These are phyloP conservation scores for Oryzias javanicus DNA, from an alignment of 2,113 vertebrate genomes.

Conservation along the genomic window DNA sequence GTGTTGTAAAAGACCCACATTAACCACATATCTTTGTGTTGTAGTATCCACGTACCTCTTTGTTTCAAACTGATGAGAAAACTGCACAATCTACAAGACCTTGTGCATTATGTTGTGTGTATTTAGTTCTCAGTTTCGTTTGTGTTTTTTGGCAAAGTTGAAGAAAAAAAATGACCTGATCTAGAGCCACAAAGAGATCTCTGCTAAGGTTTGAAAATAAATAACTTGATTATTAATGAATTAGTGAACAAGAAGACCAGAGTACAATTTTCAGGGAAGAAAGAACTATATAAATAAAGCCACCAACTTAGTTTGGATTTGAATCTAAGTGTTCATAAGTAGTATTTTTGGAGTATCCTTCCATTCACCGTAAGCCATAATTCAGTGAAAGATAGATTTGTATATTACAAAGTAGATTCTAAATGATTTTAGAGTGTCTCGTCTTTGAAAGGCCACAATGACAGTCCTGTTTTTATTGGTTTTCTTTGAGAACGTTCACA, in stretches of 20 bases:
- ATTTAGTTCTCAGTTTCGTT: not conserved
- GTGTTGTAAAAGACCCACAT: slow-evolving; percentile 27
- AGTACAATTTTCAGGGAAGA: slow-evolving; percentile 9
- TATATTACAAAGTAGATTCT: slow-evolving; percentile 54
- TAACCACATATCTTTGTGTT: slow-evolving; percentile 14
- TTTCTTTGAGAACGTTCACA: slow-evolving; percentile 72
- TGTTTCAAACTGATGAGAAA: slow-evolving; percentile 42
- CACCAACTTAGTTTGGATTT: slow-evolving; percentile 38
- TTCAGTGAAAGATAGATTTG: slow-evolving; percentile 43
- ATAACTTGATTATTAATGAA: no score
- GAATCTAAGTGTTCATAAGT: slow-evolving; percentile 3
- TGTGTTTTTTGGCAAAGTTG: slow-evolving; percentile 39
- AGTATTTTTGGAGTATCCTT: slow-evolving; percentile 55
- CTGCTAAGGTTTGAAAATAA: not conserved
- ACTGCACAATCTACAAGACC: slow-evolving; percentile 2
- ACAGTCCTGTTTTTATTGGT: slow-evolving; percentile 72
- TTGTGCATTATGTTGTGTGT: no score
- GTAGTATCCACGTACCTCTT: not conserved
- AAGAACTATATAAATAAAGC: slow-evolving; percentile 27
- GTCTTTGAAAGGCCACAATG: slow-evolving; percentile 70
- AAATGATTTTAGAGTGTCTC: slow-evolving; percentile 51
- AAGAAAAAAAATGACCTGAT: slow-evolving; percentile 42
- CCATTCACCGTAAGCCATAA: slow-evolving; percentile 53
- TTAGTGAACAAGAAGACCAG: not conserved
- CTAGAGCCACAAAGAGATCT: slow-evolving; percentile 21